Evolutionary conservation across 1,140 invertebrate genomes (phyloP).

Genomic region (Meloidogyne floridensis): DNA sequence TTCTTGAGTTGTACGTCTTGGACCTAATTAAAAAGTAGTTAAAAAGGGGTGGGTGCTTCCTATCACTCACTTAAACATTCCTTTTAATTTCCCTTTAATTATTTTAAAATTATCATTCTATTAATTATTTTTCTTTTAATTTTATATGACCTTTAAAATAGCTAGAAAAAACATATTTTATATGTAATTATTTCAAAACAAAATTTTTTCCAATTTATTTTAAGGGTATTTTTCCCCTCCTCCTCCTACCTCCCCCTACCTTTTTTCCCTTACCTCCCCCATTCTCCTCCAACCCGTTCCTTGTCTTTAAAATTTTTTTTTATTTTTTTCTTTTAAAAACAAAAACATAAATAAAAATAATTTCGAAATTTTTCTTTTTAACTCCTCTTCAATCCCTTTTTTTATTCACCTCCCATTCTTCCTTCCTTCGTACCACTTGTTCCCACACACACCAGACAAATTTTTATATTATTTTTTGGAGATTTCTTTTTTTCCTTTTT

Average conservation of each 20-base stretch:
- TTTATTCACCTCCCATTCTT: no score
- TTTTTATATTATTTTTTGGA: not conserved
- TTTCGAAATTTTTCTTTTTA: not conserved
- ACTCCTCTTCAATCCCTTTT: not conserved
- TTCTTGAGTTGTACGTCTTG: not conserved
- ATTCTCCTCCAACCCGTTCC: no score
- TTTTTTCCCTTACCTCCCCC: no score
- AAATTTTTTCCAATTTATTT: not conserved
- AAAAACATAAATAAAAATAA: not conserved
- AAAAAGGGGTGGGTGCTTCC: not conserved
- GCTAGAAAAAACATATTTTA: not conserved
- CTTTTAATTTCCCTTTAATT: not conserved
- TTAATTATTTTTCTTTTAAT: not conserved
- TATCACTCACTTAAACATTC: not conserved
- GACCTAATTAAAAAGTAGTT: not conserved
- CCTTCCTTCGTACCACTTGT: no score
- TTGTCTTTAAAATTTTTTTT: no score
- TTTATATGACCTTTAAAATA: constrained; percentile 8
- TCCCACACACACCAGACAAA: not conserved
- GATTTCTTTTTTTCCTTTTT: not conserved
- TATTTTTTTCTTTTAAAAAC: not conserved
- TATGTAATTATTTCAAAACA: not conserved
- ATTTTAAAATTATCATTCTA: not conserved
- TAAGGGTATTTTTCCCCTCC: not conserved
- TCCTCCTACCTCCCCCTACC: no score